Base-by-base conservation (phyloP, 2,888 invertebrate genomes). In the Melangyna quadrimaculata region DNA sequence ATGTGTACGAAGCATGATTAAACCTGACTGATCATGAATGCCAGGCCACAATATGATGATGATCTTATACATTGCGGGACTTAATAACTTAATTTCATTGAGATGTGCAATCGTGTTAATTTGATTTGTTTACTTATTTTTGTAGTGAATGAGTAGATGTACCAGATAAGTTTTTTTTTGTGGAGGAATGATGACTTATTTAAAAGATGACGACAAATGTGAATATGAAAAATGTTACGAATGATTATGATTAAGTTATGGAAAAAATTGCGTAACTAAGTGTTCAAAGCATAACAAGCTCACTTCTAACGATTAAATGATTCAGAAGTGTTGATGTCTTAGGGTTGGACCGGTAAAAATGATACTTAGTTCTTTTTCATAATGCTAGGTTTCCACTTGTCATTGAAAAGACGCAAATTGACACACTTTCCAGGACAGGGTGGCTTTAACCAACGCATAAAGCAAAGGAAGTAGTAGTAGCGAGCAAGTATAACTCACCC, bases 21-120 rank as follows among this genome's bases (percentile, higher is more conserved):
- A 80, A 84, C 84, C 35, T 77, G 84, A 84, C 71, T 40, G 79
- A 55, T 84, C 83, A 48, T 79, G 79, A 75, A 74, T 45, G 69
- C 27, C 43, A 32, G 12, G 48, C 27, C 43, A n/a, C 12, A 35
- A 29, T n/a, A n/a, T n/a, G n/a, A 29, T 29, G 7, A 48, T 67
- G 59, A 72, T 59, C 67, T 69, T 37, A 29, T 57, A 24, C 63
- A 71, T 71, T 73, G 78, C 29, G 72, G 43, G 73, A 48, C 45
- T 32, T 51, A 69, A 69, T 74, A 74, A 69, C 35, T 63, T 35
- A 61, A 61, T 61, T 69, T 43, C 53, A 67, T 74, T 61, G 74
- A 74, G 74, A 79, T 67, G 55, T 55, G 73, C 73, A 63, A 72
- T 79, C 70, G 48, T 51, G 22, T 45, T 65, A 70, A 27, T 22